Conservation (phyloP, 2,113 vertebrate species). For the Cyanoliseus patagonus region DNA sequence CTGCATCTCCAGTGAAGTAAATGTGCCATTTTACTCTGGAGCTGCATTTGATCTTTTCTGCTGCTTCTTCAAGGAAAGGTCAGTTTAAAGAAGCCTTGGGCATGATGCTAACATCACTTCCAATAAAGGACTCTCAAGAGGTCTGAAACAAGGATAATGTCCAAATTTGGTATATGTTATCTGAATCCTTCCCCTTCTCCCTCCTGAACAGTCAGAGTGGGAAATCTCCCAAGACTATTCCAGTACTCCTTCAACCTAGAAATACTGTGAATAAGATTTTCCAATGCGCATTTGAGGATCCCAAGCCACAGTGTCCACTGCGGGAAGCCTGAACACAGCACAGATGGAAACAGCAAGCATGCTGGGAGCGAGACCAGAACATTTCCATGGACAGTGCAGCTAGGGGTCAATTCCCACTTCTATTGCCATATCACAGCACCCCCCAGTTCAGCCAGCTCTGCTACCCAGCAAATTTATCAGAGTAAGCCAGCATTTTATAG, state of each 20-base stretch:
- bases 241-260: neutral
- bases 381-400: neutral
- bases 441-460: neutral
- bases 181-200: neutral
- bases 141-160: conserved; percentile 17
- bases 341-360: neutral
- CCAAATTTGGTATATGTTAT: conserved; percentile 20
- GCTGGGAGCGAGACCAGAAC: neutral
- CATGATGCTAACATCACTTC: neutral
- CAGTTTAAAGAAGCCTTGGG: conserved; percentile 54
- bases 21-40: conserved; percentile 5
- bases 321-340: neutral
- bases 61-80: conserved; percentile 37
- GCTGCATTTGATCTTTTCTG: conserved; percentile 28
- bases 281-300: neutral
- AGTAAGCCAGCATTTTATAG: neutral
- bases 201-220: neutral
- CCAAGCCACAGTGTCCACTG: neutral
- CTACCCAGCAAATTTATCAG: neutral
- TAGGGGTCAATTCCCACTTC: neutral
- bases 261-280: neutral
- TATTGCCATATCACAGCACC: neutral
- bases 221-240: conserved; percentile 5
- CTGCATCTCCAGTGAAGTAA: neutral
- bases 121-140: conserved; percentile 33